A percentile compares a stretch with the other conserved stretches of the same genome.
phyloP scores from a whole-genome alignment of 2,113 vertebrate genomes.

The Varanus komodoensis region DNA sequence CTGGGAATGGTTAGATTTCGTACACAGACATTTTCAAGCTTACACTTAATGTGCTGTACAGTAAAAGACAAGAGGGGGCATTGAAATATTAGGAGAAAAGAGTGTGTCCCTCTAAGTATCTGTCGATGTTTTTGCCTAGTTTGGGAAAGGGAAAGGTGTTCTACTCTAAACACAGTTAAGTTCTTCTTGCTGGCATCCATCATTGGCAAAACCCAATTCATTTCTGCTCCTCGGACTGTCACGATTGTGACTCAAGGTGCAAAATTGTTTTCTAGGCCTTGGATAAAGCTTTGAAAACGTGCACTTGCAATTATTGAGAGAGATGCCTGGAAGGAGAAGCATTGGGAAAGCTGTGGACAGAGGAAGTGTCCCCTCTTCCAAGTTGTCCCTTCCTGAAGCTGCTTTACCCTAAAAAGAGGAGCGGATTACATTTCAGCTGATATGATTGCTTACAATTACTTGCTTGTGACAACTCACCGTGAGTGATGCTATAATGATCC shows the following conservation, averaged over 20 bases:
- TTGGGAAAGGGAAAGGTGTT: not conserved
- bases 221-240: not conserved
- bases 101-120: not conserved
- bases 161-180: too few species aligned
- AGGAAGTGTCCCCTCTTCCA: not conserved
- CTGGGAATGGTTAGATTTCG: not conserved
- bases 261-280: not conserved
- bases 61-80: not conserved
- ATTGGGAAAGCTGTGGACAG: not conserved
- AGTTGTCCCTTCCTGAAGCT: not conserved
- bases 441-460: too few species aligned
- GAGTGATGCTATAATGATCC: too few species aligned
- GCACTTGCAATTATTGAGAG: not conserved
- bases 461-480: too few species aligned
- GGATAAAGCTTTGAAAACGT: not conserved
- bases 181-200: not conserved
- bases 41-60: not conserved
- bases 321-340: not conserved
- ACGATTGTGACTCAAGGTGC: not conserved
- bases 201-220: not conserved
- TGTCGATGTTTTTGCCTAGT: not conserved
- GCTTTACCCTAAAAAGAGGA: not conserved
- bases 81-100: not conserved
- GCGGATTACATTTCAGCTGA: too few species aligned
- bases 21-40: constrained; percentile 2